phyloP scores from a whole-genome alignment of 2,888 invertebrate species.

The Torymus aiolomorphi region DNA sequence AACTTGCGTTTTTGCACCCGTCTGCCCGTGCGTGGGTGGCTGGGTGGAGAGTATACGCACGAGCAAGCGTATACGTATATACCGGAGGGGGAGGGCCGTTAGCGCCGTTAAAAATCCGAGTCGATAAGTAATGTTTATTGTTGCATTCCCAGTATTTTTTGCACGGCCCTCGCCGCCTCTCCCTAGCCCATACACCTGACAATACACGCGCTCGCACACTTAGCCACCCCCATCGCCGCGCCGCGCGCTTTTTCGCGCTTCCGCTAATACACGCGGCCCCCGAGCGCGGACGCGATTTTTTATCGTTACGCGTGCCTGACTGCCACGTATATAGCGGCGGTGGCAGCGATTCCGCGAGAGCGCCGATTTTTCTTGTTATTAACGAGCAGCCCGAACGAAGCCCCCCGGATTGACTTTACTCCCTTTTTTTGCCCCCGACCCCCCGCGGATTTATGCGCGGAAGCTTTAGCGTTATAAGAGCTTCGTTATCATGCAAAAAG shows the following conservation, averaged over 20 bases:
- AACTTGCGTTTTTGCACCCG: constrained; percentile 70
- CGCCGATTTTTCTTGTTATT: constrained; percentile 70
- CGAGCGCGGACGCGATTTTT: constrained; percentile 50
- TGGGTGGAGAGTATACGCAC: too few species aligned
- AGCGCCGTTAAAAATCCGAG: constrained; percentile 71
- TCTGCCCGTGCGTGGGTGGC: too few species aligned
- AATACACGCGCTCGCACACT: constrained; percentile 11
- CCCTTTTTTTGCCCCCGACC: constrained; percentile 40
- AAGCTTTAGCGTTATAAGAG: constrained; percentile 48
- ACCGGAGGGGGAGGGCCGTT: constrained; percentile 40
- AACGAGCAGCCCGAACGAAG: constrained; percentile 58
- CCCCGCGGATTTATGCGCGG: constrained; percentile 43
- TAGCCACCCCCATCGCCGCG: background rate
- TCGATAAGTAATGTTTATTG: constrained; percentile 76
- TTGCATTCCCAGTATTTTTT: constrained; percentile 70
- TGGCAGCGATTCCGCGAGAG: constrained; percentile 54
- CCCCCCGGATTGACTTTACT: constrained; percentile 55
- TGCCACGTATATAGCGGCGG: constrained; percentile 43
- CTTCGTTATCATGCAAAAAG: constrained; percentile 54
- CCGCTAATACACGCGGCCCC: constrained; percentile 4
- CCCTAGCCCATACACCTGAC: constrained; percentile 30
- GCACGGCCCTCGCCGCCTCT: constrained; percentile 4
- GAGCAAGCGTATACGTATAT: too few species aligned
- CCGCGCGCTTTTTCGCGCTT: constrained; percentile 32
- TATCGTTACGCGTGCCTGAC: constrained; percentile 52